Evolutionary conservation across 2,113 vertebrate genomes (phyloP).

Genomic region (Grus americana): DNA sequence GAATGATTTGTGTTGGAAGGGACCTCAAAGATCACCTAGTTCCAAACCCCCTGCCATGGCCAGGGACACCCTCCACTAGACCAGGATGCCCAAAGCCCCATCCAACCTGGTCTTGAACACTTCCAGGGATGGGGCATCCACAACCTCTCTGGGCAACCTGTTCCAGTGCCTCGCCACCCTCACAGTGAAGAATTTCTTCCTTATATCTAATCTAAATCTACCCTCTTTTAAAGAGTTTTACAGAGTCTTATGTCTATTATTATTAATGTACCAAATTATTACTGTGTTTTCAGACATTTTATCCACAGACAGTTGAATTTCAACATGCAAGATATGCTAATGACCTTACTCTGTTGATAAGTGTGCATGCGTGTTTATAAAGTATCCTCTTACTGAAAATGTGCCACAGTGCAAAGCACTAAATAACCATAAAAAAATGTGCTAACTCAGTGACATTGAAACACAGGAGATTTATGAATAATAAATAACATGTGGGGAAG

Average conservation of each 20-base stretch:
- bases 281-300: background rate
- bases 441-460: background rate
- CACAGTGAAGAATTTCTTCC: too few species aligned
- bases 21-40: too few species aligned
- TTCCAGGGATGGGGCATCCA: too few species aligned
- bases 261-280: background rate
- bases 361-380: background rate
- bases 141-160: too few species aligned
- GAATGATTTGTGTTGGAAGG: too few species aligned
- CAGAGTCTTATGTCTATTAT: background rate
- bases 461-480: background rate
- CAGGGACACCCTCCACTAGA: too few species aligned
- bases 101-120: too few species aligned
- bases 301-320: background rate
- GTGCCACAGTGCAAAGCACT: background rate
- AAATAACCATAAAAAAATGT: background rate
- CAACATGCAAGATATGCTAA: background rate
- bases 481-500: background rate
- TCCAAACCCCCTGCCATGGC: too few species aligned
- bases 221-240: background rate
- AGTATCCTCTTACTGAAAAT: background rate
- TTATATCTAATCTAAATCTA: too few species aligned
- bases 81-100: too few species aligned
- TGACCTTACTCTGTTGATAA: background rate
- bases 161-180: too few species aligned